Evolutionary conservation across 1,140 invertebrate genomes (phyloP).

Genomic region (Aphaenogaster rudis): DNA sequence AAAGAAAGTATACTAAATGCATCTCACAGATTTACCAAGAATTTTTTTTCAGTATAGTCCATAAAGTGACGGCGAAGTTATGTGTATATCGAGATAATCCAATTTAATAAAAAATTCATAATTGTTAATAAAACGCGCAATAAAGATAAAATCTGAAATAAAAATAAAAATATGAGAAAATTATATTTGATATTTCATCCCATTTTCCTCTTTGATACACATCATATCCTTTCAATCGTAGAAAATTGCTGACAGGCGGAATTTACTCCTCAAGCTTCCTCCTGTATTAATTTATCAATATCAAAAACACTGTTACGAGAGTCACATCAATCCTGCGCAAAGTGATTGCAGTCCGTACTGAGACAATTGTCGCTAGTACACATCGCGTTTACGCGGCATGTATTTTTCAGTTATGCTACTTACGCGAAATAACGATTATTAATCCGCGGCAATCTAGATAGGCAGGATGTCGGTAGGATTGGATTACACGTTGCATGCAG

Average conservation of each 20-base stretch:
- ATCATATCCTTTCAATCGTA: neutral
- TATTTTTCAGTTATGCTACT: conserved; percentile 55
- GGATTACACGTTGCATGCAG: conserved; percentile 56
- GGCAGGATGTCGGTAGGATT: conserved; percentile 55
- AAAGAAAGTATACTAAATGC: too few relatives aligned
- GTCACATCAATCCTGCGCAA: neutral
- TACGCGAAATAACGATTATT: conserved; percentile 53
- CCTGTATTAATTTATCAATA: conserved; percentile 15
- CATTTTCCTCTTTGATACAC: neutral
- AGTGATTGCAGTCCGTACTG: neutral
- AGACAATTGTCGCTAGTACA: conserved; percentile 23
- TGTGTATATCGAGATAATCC: neutral
- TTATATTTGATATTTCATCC: neutral
- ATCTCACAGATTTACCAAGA: too few relatives aligned
- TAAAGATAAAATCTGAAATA: neutral
- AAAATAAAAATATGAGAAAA: neutral
- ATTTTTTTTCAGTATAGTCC: too few relatives aligned
- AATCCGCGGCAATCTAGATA: conserved; percentile 59
- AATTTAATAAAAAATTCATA: neutral
- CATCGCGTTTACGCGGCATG: conserved; percentile 25
- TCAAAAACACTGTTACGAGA: conserved; percentile 19
- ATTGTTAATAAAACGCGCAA: conserved; percentile 1
- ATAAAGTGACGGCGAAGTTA: neutral
- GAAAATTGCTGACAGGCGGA: neutral
- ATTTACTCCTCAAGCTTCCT: neutral